Evolutionary conservation across 92 coral and sea anemone species (phyloP).

Genomic region (Epizoanthus ramosus): DNA sequence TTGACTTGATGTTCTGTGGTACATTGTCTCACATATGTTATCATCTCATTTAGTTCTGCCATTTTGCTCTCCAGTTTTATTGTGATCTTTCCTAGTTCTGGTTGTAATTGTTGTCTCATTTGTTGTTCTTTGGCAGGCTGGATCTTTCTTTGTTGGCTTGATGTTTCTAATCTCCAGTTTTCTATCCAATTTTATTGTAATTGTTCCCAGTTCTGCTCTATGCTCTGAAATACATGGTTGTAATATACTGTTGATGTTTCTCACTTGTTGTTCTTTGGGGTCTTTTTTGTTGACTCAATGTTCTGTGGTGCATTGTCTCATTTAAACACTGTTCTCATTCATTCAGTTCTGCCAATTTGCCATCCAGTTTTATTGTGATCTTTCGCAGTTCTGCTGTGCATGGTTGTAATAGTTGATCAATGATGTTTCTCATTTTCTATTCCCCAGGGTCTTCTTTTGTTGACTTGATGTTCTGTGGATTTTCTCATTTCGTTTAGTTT

Average conservation of each 20-base stretch:
- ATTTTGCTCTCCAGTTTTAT: not conserved
- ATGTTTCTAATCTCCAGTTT: not conserved
- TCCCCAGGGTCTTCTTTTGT: not conserved
- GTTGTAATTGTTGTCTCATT: too few relatives aligned
- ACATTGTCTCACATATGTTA: not conserved
- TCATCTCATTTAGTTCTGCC: constrained; percentile 9
- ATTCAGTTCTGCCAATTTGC: constrained; percentile 8
- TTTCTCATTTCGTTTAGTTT: not conserved
- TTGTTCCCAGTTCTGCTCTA: constrained; percentile 9
- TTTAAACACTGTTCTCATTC: not conserved
- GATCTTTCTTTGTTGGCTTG: not conserved
- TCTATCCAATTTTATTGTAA: not conserved
- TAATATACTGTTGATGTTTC: not conserved
- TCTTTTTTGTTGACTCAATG: not conserved
- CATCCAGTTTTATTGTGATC: not conserved
- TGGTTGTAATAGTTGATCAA: too few relatives aligned
- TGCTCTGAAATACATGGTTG: not conserved
- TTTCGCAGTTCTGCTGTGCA: not conserved
- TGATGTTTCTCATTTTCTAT: too few relatives aligned
- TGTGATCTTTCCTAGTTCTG: constrained; percentile 7
- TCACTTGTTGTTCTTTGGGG: not conserved
- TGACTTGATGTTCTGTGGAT: not conserved
- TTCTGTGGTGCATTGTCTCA: constrained; percentile 9
- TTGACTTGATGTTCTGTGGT: not conserved
- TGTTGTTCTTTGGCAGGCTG: not conserved